Percentiles rank a stretch among this genome's conserved stretches.
phyloP scores from a whole-genome alignment of 2,113 vertebrate genomes.

The Amphiprion percula region DNA sequence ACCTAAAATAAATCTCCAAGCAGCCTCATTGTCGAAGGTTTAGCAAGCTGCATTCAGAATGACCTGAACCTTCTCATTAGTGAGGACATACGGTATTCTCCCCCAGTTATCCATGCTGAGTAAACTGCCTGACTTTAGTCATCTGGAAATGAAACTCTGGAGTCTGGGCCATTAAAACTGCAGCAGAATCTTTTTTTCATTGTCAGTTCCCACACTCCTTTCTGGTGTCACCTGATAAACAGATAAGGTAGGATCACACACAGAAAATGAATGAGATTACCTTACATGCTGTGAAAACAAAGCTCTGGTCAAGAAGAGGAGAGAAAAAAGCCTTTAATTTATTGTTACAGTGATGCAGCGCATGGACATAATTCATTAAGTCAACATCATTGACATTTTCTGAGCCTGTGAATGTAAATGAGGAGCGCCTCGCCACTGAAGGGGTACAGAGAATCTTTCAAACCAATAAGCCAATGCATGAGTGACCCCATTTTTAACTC shows the following conservation, averaged over 20 bases:
- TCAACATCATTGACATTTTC: conserved; percentile 47
- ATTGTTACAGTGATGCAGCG: conserved; percentile 7
- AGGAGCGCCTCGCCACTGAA: conserved; percentile 9
- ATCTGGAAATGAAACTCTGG: not conserved
- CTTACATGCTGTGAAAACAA: not conserved
- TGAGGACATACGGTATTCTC: conserved; percentile 38
- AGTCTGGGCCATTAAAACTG: conserved; percentile 12
- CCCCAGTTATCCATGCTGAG: conserved; percentile 50
- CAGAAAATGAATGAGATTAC: not conserved
- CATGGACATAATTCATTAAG: conserved; percentile 48
- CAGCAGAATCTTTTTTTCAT: conserved; percentile 6
- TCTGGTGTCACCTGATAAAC: not conserved
- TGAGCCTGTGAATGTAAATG: conserved; percentile 53
- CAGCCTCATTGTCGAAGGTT: conserved; percentile 56
- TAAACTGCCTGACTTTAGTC: conserved; percentile 42
- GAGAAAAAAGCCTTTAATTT: conserved; percentile 21
- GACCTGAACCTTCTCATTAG: conserved; percentile 75
- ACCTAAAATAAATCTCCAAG: conserved; percentile 65
- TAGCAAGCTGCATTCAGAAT: conserved; percentile 63
- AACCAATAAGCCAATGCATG: conserved; percentile 55
- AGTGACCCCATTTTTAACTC: conserved; percentile 65
- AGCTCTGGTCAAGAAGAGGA: not conserved
- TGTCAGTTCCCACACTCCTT: not conserved
- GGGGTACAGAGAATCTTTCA: conserved; percentile 32
- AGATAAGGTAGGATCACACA: not conserved